These are phyloP conservation scores for Dallia pectoralis DNA, from an alignment of 2,797 vertebrate species.

Conservation along the genomic window DNA sequence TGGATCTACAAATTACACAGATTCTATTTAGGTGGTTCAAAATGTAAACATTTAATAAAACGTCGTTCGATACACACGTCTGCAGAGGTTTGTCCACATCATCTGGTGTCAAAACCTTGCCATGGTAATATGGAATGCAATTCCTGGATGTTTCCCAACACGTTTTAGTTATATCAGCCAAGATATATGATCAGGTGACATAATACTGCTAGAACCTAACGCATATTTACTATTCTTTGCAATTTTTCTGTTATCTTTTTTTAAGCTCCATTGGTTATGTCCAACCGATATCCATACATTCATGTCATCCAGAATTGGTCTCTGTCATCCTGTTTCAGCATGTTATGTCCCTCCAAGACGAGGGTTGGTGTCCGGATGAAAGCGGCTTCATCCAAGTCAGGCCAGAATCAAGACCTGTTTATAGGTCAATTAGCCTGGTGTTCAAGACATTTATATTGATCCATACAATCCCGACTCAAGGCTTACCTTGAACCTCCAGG, in stretches of 20 bases:
- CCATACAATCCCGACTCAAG: not conserved
- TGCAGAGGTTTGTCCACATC: not conserved
- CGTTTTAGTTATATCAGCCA: not conserved
- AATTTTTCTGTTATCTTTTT: not conserved
- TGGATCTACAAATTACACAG: slow-evolving; percentile 1
- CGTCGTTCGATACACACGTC: not conserved
- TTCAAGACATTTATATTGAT: too few relatives aligned
- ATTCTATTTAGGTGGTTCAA: slow-evolving; percentile 33
- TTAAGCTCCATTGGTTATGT: slow-evolving; percentile 1
- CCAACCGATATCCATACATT: not conserved
- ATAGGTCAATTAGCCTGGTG: too few relatives aligned
- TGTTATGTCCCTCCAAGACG: slow-evolving; percentile 33
- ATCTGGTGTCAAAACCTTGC: not conserved
- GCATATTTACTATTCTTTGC: not conserved
- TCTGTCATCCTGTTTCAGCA: not conserved
- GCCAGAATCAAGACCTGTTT: not conserved
- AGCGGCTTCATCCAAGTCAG: not conserved
- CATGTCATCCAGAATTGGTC: not conserved
- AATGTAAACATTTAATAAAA: slow-evolving; percentile 32
- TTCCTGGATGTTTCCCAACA: not conserved
- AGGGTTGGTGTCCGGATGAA: slow-evolving; percentile 52
- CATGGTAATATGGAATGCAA: not conserved
- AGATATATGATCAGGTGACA: too few relatives aligned
- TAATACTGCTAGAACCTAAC: not conserved
- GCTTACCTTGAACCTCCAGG: slow-evolving; percentile 66